Base-by-base conservation (phyloP, 2,888 invertebrate genomes). In the Heteromyza rotundicornis region DNA sequence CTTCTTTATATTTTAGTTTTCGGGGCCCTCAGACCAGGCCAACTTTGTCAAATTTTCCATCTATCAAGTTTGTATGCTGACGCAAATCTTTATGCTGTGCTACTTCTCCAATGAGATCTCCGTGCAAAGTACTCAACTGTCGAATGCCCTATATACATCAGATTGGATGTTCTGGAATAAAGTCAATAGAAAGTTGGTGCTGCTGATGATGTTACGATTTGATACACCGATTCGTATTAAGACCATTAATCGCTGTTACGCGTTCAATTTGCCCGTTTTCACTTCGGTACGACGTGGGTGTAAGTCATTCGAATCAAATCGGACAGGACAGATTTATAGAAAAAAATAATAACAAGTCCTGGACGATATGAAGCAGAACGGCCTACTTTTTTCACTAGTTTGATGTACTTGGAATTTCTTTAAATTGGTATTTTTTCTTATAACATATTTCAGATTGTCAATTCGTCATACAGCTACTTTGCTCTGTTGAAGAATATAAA, bases 41-140 rank as follows among this genome's bases (percentile, higher is more conserved):
- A 66, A 64, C 2, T 64, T 79, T 62, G 23, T 72, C 1, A 75
- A 69, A 59, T 69, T 69, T 7, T 58, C 61, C 1, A 51, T 69
- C 12, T 80, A 80, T 58, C 77, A 77, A 44, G 40, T 71, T 7
- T 72, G 64, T 0, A 79, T 80, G 78, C 50, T 79, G 2, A 22
- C 66, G 36, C 79, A 79, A 63, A 76, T 79, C 23, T 79, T 79
- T 47, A 70, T 77, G 1, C 32, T 73, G 7, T 79, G 79, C 62
- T 72, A 74, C 63, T 71, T 70, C 44, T 68, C 76, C 19, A 74
- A 79, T 35, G 75, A 78, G 40, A 63, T 79, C 5, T 73, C 71
- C 0, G 10, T 69, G 5, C 68, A 70, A 36, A 79, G 76, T 27
- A 64, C 60, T 0, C 58, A 57, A 1, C 53, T 79, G 0, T 59